These are phyloP conservation scores for Lysandra coridon DNA, from an alignment of 2,888 invertebrate species.

Conservation along the genomic window DNA sequence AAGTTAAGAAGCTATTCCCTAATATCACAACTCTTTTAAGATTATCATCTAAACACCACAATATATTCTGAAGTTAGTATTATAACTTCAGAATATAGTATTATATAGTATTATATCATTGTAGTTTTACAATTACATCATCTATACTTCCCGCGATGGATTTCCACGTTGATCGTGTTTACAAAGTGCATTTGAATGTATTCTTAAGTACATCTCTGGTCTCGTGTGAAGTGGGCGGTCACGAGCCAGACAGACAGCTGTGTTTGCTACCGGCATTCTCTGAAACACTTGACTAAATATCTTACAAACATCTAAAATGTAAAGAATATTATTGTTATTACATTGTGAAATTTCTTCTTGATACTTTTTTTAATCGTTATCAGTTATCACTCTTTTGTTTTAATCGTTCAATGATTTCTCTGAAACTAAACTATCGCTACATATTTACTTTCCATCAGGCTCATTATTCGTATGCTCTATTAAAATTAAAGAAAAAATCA, in stretches of 20 bases:
- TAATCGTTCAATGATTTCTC: too few relatives aligned
- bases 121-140: neutral
- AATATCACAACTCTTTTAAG: neutral
- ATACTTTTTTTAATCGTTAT: neutral
- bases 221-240: constrained; percentile 9
- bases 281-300: constrained; percentile 6
- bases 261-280: constrained; percentile 3
- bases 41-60: neutral
- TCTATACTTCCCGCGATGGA: neutral
- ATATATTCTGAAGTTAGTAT: neutral
- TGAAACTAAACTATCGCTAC: too few relatives aligned
- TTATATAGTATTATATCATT: too few relatives aligned
- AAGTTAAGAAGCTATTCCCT: neutral
- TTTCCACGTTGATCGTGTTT: constrained; percentile 7
- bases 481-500: neutral
- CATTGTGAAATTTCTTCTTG: neutral
- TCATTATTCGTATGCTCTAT: too few relatives aligned
- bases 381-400: neutral
- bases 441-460: too few relatives aligned
- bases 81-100: too few relatives aligned
- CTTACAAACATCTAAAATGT: neutral
- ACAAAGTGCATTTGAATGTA: constrained; percentile 24
- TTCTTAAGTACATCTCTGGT: neutral
- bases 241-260: constrained; percentile 23
- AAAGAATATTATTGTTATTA: too few relatives aligned